phyloP scores from a whole-genome alignment of 2,113 vertebrate species.

The Microtus ochrogaster region DNA sequence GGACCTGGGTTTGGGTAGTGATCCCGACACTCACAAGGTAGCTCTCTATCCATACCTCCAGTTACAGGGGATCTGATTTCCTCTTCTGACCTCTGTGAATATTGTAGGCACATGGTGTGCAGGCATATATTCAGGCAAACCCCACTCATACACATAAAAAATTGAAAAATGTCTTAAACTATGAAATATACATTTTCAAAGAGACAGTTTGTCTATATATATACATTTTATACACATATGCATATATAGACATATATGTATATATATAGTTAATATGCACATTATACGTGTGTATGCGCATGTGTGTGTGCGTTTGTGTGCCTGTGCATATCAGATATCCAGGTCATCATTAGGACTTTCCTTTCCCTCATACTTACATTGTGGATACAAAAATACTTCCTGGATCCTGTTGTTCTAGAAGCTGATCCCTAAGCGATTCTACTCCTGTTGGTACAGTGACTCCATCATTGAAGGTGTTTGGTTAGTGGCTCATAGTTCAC shows the following conservation, averaged over 20 bases:
- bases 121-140: not conserved
- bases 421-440: rapidly evolving
- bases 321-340: too few relatives aligned
- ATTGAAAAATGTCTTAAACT: not conserved
- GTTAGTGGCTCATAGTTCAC: rapidly evolving
- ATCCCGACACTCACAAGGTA: not conserved
- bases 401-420: not conserved
- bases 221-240: not conserved
- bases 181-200: not conserved
- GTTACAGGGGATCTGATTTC: not conserved
- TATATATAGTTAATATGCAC: not conserved
- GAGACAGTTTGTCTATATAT: not conserved
- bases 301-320: not conserved
- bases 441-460: not conserved
- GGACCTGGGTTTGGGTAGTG: too few relatives aligned
- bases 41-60: not conserved
- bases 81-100: not conserved
- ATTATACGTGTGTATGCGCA: not conserved
- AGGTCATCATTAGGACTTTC: not conserved
- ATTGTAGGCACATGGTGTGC: not conserved
- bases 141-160: not conserved
- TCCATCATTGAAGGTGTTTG: not conserved
- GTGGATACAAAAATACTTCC: not conserved
- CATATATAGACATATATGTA: not conserved
- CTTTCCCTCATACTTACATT: not conserved